Percentiles rank a stretch among this genome's conserved stretches.
Evolutionary conservation across 2,888 invertebrate species (phyloP).

Genomic region (Agonopterix alstromeriana): DNA sequence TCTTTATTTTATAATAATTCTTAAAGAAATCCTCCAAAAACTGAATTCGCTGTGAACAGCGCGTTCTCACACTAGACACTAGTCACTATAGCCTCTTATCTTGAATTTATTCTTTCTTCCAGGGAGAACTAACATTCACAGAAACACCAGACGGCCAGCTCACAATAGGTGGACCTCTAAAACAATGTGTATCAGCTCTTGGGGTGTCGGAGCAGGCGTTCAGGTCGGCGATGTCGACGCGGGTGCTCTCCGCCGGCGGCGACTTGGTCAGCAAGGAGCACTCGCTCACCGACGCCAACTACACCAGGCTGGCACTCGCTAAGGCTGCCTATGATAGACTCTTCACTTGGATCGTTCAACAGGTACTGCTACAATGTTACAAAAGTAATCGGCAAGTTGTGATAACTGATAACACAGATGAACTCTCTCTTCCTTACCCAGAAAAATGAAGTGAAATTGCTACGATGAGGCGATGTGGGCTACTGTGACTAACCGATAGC

Average conservation of each 20-base stretch:
- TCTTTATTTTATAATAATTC: no score
- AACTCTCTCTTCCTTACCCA: neutral
- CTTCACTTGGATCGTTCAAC: conserved; percentile 94
- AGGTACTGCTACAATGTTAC: no score
- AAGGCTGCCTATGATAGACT: conserved; percentile 97
- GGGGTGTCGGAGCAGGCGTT: conserved; percentile 82
- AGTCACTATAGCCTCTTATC: no score
- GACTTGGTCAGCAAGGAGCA: conserved; percentile 85
- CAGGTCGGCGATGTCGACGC: conserved; percentile 85
- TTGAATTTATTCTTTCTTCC: conserved; percentile 17
- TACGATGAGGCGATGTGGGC: no score
- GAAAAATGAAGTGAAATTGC: no score
- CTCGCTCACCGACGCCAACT: conserved; percentile 88
- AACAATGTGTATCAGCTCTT: conserved; percentile 63
- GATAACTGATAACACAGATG: neutral
- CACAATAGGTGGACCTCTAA: conserved; percentile 60
- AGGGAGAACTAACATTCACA: conserved; percentile 78
- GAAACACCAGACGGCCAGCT: conserved; percentile 80
- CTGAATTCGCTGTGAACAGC: no score
- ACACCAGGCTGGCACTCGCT: conserved; percentile 93
- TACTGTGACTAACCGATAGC: no score
- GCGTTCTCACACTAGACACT: no score
- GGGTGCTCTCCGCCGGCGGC: conserved; percentile 95
- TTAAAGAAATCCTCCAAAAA: no score
- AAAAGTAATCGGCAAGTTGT: neutral